phyloP scores from a whole-genome alignment of 2,113 vertebrate species.

The Python bivittatus region DNA sequence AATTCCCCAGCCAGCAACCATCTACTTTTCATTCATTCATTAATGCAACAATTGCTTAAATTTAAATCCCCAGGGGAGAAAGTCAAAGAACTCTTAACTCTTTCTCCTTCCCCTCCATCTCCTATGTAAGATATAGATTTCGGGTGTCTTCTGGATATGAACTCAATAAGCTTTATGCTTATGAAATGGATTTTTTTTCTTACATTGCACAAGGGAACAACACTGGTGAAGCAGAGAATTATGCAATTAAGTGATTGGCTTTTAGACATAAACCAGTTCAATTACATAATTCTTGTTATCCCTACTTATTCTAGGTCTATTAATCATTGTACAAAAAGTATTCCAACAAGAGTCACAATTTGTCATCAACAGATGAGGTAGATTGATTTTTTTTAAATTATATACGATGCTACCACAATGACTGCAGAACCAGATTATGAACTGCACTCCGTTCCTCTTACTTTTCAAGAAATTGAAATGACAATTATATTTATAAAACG shows the following conservation, averaged over 20 bases:
- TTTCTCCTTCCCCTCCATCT: no score
- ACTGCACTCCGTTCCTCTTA: background rate
- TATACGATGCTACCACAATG: background rate
- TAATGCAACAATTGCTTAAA: no score
- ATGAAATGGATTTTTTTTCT: background rate
- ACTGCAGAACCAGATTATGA: background rate
- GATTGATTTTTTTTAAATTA: background rate
- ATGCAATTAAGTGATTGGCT: background rate
- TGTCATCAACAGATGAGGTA: background rate
- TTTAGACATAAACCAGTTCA: background rate
- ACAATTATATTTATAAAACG: background rate
- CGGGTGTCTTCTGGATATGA: no score
- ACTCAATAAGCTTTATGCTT: no score
- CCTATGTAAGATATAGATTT: no score
- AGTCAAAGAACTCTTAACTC: no score
- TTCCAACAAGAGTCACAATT: background rate
- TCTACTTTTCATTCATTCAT: no score
- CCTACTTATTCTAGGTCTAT: background rate
- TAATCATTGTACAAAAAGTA: background rate
- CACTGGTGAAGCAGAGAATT: background rate
- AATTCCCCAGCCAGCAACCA: no score
- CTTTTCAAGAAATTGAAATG: background rate
- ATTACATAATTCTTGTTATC: background rate
- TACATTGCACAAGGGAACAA: background rate
- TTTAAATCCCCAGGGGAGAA: no score